These are phyloP conservation scores for Podarcis lilfordi DNA, from an alignment of 2,797 vertebrate genomes.

Conservation along the genomic window DNA sequence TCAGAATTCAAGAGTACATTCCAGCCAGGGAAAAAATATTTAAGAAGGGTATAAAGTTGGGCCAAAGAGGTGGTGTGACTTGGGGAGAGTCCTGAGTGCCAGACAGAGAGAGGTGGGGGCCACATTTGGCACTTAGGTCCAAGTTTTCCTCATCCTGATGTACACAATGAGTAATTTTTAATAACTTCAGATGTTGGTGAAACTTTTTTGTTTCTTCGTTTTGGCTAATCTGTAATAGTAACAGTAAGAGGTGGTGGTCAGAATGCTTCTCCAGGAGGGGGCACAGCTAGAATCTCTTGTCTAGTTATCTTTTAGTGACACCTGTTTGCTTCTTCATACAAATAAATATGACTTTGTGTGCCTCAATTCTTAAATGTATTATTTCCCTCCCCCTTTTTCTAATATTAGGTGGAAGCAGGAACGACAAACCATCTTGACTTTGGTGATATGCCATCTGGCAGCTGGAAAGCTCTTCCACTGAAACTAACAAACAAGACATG, in stretches of 20 bases:
- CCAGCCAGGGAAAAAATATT: too few relatives aligned
- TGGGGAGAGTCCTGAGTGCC: too few relatives aligned
- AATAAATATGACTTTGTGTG: neutral
- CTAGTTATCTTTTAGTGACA: neutral
- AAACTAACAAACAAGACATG: constrained; percentile 90
- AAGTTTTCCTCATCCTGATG: too few relatives aligned
- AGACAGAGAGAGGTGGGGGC: too few relatives aligned
- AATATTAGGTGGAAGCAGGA: constrained; percentile 85
- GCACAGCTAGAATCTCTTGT: neutral
- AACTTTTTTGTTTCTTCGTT: too few relatives aligned
- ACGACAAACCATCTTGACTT: constrained; percentile 87
- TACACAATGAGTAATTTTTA: too few relatives aligned
- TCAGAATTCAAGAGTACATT: too few relatives aligned
- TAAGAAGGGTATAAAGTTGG: too few relatives aligned
- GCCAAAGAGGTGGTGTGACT: too few relatives aligned
- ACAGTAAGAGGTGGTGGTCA: neutral
- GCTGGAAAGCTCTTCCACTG: constrained; percentile 88
- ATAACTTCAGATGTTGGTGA: too few relatives aligned
- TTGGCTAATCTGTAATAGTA: too few relatives aligned
- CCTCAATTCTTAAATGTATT: neutral
- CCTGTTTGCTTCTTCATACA: neutral
- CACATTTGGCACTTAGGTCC: too few relatives aligned
- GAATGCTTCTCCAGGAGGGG: neutral
- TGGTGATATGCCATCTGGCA: constrained; percentile 87
- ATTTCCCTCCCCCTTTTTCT: constrained; percentile 34